phyloP scores from a whole-genome alignment of 2,888 invertebrate species.

The Pseudeuparius sepicola region DNA sequence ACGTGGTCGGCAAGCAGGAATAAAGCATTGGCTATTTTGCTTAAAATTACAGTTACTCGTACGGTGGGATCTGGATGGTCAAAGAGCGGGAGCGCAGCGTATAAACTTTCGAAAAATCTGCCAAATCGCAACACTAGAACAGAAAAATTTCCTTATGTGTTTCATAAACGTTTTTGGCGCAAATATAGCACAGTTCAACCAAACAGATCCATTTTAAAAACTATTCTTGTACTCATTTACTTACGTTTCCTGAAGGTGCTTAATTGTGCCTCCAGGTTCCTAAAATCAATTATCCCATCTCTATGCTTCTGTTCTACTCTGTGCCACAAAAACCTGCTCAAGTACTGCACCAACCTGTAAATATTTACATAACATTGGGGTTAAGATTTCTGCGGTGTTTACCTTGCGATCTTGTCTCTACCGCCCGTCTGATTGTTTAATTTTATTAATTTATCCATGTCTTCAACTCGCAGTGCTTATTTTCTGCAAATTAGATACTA shows the following conservation, averaged over 20 bases:
- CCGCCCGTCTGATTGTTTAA: constrained; percentile 43
- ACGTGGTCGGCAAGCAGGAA: constrained; percentile 80
- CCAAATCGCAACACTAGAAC: constrained; percentile 76
- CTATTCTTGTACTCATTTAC: constrained; percentile 26
- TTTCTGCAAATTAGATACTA: no score
- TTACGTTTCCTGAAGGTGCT: constrained; percentile 82
- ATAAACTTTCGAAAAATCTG: constrained; percentile 70
- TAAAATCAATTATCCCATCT: constrained; percentile 61
- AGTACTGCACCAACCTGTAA: constrained; percentile 74
- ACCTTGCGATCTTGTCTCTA: constrained; percentile 43
- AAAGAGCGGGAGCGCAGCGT: constrained; percentile 60
- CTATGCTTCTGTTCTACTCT: constrained; percentile 55
- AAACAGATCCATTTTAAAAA: no score
- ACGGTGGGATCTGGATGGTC: constrained; percentile 63
- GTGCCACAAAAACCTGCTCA: constrained; percentile 72
- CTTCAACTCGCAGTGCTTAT: no score
- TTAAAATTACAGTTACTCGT: constrained; percentile 61
- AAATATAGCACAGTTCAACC: no score
- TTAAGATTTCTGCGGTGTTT: constrained; percentile 15
- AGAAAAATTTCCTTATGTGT: constrained; percentile 17
- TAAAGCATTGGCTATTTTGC: constrained; percentile 68
- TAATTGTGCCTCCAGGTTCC: constrained; percentile 71
- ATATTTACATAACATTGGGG: constrained; percentile 17
- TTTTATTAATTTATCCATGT: constrained; percentile 40
- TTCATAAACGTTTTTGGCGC: no score